A percentile compares a stretch with the other conserved stretches of the same genome.
These are phyloP conservation scores for Mimachlamys varia DNA, from an alignment of 2,888 invertebrate genomes.

Conservation along the genomic window DNA sequence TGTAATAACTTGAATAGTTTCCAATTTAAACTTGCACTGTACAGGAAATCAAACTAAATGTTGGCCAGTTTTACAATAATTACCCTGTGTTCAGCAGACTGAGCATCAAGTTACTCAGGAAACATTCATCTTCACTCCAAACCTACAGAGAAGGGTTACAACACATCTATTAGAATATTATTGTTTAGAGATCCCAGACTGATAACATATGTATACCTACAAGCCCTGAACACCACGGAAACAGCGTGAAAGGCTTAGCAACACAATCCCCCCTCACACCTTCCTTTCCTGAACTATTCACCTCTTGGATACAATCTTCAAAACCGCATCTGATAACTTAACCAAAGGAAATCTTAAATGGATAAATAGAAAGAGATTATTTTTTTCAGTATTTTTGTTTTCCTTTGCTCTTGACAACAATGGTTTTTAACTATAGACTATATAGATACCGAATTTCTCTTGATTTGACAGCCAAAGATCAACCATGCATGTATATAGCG, in stretches of 20 bases:
- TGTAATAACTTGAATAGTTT: slow-evolving; percentile 33
- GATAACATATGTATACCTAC: neutral
- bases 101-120: neutral
- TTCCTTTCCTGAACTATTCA: neutral
- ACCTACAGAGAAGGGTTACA: neutral
- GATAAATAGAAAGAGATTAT: neutral
- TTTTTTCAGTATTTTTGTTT: neutral
- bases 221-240: neutral
- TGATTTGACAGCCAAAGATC: neutral
- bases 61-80: neutral
- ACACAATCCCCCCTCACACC: neutral
- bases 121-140: neutral
- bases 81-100: neutral
- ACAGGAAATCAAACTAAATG: slow-evolving; percentile 1
- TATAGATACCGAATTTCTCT: too few relatives aligned
- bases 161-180: neutral
- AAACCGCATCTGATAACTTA: neutral
- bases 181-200: neutral
- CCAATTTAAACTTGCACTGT: slow-evolving; percentile 17
- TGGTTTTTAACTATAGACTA: too few relatives aligned
- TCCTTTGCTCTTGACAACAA: neutral
- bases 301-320: neutral
- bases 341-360: neutral
- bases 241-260: neutral
- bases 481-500: neutral